Percentiles rank a stretch among this genome's conserved stretches.
phyloP scores from a whole-genome alignment of 2,888 invertebrate species.

The Pterostichus niger region DNA sequence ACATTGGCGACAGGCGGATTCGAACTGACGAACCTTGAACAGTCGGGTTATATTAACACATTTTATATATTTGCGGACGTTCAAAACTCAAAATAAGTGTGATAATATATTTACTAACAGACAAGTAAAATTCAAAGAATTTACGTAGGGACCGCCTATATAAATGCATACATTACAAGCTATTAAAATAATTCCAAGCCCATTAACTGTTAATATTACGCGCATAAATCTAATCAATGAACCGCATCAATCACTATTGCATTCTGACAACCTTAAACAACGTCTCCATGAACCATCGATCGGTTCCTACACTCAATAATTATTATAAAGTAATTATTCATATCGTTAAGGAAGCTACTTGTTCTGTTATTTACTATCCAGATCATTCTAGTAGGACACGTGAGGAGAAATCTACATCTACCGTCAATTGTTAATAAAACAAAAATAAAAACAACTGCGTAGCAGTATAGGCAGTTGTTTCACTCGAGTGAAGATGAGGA shows the following conservation, averaged over 20 bases:
- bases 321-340: slow-evolving; percentile 29
- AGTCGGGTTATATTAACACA: no score
- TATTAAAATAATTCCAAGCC: slow-evolving; percentile 1
- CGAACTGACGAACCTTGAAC: no score
- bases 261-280: slow-evolving; percentile 6
- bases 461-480: slow-evolving; percentile 16
- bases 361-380: neutral
- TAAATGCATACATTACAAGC: neutral
- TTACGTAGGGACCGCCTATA: no score
- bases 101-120: no score
- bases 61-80: no score
- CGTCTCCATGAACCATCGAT: neutral
- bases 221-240: slow-evolving; percentile 4
- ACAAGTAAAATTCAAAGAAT: no score
- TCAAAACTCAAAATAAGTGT: no score
- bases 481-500: slow-evolving; percentile 29
- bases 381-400: slow-evolving; percentile 7
- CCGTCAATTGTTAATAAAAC: slow-evolving; percentile 32
- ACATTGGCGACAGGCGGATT: no score
- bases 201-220: neutral
- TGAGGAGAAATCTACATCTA: slow-evolving; percentile 6
- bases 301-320: neutral
- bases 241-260: neutral
- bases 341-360: neutral
- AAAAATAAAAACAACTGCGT: slow-evolving; percentile 41